Percentiles rank a stretch among this genome's conserved stretches.
Evolutionary conservation across 2,888 invertebrate genomes (phyloP).

Genomic region (Thumatha senex): DNA sequence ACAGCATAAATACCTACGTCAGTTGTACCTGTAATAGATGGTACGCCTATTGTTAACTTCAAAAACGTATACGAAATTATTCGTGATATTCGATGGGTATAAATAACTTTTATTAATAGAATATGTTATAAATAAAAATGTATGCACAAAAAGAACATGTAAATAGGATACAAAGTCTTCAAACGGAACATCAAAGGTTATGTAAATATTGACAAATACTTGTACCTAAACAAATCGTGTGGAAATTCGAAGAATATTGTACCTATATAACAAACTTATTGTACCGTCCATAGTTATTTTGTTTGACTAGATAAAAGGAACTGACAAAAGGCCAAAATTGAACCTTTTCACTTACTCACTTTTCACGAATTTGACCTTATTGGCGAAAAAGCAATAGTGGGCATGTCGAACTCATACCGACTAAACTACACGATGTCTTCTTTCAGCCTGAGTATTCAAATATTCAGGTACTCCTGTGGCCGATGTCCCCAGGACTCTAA

Average conservation of each 20-base stretch:
- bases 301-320: neutral
- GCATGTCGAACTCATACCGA: too few relatives aligned
- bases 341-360: neutral
- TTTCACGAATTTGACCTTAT: neutral
- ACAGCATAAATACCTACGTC: too few relatives aligned
- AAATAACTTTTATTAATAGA: too few relatives aligned
- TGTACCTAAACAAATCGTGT: conserved; percentile 14
- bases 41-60: too few relatives aligned
- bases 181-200: conserved; percentile 15
- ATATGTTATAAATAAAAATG: neutral
- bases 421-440: too few relatives aligned
- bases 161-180: conserved; percentile 1
- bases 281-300: neutral
- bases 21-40: too few relatives aligned
- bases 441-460: too few relatives aligned
- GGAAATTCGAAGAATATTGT: neutral
- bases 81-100: too few relatives aligned
- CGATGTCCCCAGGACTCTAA: too few relatives aligned
- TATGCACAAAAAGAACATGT: neutral
- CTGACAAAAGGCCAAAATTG: neutral
- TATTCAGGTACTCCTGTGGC: too few relatives aligned
- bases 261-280: neutral
- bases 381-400: neutral
- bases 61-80: too few relatives aligned
- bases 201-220: conserved; percentile 20